Evolutionary conservation across 2,888 invertebrate genomes (phyloP), one percentile per base, ranked within the genome.

Genomic region (Pyrocoelia pectoralis): DNA sequence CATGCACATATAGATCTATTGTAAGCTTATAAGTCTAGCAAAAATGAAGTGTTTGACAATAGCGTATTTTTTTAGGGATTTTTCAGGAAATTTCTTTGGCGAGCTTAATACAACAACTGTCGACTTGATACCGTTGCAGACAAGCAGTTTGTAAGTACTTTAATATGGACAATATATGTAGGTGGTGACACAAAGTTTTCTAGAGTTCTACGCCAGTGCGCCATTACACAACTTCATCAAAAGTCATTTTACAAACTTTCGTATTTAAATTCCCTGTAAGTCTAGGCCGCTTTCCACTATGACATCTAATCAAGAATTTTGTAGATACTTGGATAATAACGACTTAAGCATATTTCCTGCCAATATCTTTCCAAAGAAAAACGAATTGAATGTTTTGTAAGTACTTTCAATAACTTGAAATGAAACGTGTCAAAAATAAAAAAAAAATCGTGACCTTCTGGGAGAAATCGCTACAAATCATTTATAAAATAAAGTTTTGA

Each of bases 251-350:
- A 75, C 64, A 72, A 76, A 29, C 73, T 83, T 59, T 73, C 77
- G 1, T 70, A 62, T 40, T 55, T 74, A 17, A 62, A 56, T 56
- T 60, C 71, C 52, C 71, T 79, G 72, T 79, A 79, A 56, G 71
- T n/a, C n/a, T 81, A 55, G 76, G 17, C 17, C 17, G 76, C 70
- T 77, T 77, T 74, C 70, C 33, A 29, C 15, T 56, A 41, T 43
- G 4, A 24, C 3, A 24, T 24, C 24, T 55, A 13, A 41, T 8
- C 43, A 33, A 12, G 13, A 41, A 46, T 62, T 24, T 24, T 24
- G 24, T 72, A 84, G 84, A 62, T 79, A 83, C 74, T 73, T 84
- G 75, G 82, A 83, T 72, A 82, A 83, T 73, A 84, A 84, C 73
- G 76, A 78, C 66, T 74, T 84, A 61, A 71, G 74, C 56, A 70